Conservation (phyloP, 2,888 invertebrate genomes). For the Listrodromus nycthemerus region DNA sequence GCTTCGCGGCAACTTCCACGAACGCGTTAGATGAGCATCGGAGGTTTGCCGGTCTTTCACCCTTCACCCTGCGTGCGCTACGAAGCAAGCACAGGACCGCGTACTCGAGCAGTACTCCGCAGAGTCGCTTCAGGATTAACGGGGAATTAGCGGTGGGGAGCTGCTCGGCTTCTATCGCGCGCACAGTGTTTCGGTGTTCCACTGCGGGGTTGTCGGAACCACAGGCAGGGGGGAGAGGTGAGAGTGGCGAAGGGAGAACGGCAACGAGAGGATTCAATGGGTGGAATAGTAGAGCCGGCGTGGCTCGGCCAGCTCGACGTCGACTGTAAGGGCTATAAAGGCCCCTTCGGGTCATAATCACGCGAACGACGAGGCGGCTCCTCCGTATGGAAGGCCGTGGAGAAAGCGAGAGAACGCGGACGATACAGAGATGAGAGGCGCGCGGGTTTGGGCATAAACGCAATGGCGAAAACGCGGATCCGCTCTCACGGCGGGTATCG, state of each 20-base stretch:
- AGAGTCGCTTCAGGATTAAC: slow-evolving; percentile 65
- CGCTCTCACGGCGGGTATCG: slow-evolving; percentile 58
- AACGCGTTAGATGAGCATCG: slow-evolving; percentile 41
- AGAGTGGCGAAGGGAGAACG: background rate
- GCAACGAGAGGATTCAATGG: slow-evolving; percentile 17
- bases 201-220: slow-evolving; percentile 36
- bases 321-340: slow-evolving; percentile 49
- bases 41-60: slow-evolving; percentile 4
- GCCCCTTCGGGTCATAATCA: slow-evolving; percentile 62
- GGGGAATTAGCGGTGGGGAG: slow-evolving; percentile 63
- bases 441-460: slow-evolving; percentile 33
- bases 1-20: slow-evolving; percentile 6
- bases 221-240: slow-evolving; percentile 35
- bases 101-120: slow-evolving; percentile 52
- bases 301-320: slow-evolving; percentile 49
- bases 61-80: background rate
- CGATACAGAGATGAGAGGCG: background rate
- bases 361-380: slow-evolving; percentile 38
- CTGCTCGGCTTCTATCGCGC: slow-evolving; percentile 26
- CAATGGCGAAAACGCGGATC: slow-evolving; percentile 50
- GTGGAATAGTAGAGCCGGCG: background rate
- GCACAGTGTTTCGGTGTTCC: slow-evolving; percentile 45
- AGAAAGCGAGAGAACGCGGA: slow-evolving; percentile 10
- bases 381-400: slow-evolving; percentile 56
- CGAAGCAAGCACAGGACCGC: slow-evolving; percentile 51